A percentile compares a stretch with the other conserved stretches of the same genome.
These are phyloP conservation scores for Schizaphis graminum DNA, from an alignment of 2,888 invertebrate species.

Conservation along the genomic window DNA sequence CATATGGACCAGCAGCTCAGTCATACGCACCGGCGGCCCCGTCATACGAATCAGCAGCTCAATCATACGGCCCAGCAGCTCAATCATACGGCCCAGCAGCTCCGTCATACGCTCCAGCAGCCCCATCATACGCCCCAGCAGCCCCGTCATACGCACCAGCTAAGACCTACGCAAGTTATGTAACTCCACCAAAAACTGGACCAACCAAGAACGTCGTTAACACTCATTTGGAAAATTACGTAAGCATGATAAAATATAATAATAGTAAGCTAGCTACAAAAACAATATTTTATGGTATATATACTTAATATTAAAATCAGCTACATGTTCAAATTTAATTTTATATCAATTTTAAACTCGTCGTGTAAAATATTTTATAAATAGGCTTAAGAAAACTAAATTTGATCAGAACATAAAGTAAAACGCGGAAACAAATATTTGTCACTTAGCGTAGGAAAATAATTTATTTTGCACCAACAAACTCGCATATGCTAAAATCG, in stretches of 20 bases:
- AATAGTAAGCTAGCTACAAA: background rate
- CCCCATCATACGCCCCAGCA: background rate
- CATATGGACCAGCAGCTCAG: constrained; percentile 54
- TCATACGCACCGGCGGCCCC: background rate
- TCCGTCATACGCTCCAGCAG: constrained; percentile 57
- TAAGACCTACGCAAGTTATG: constrained; percentile 58
- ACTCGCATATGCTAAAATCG: background rate
- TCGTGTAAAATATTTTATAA: background rate
- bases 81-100: constrained; percentile 56
- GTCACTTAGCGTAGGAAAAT: background rate
- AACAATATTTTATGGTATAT: background rate
- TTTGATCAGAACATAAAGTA: background rate
- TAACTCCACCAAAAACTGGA: constrained; percentile 54
- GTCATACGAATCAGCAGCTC: constrained; percentile 51
- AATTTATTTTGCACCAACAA: background rate
- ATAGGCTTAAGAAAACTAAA: background rate
- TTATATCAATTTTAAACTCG: background rate
- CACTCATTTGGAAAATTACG: constrained; percentile 66
- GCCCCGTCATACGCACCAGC: constrained; percentile 62
- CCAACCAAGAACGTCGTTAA: constrained; percentile 64
- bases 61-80: constrained; percentile 37
- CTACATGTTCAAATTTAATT: background rate
- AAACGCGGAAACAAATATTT: background rate
- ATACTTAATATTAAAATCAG: background rate
- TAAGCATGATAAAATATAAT: constrained; percentile 48